Percentiles rank a stretch among this genome's conserved stretches.
Evolutionary conservation across 2,888 invertebrate genomes (phyloP).

Genomic region (Dexiosoma caninum): DNA sequence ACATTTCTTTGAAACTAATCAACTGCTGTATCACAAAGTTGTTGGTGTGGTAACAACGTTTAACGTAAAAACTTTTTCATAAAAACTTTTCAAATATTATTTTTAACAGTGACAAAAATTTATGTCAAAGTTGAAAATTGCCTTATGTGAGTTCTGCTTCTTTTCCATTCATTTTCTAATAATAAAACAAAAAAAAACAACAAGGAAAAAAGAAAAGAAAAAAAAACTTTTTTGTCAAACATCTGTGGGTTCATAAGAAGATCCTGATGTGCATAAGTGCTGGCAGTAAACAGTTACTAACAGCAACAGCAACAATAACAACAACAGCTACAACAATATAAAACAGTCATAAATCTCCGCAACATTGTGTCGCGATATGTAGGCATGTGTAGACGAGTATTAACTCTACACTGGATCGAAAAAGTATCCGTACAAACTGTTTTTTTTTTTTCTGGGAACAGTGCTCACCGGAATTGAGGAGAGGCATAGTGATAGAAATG

Average conservation of each 20-base stretch:
- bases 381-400: background rate
- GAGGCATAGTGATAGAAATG: no score
- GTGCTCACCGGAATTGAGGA: no score
- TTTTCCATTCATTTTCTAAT: background rate
- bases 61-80: conserved; percentile 32
- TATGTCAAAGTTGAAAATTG: conserved; percentile 54
- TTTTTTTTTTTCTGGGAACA: no score
- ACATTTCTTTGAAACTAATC: conserved; percentile 12
- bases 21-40: background rate
- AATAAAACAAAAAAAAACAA: background rate
- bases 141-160: background rate
- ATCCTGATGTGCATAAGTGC: conserved; percentile 11
- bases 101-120: conserved; percentile 55
- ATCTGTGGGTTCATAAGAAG: conserved; percentile 33
- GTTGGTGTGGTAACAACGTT: background rate
- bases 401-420: no score
- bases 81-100: conserved; percentile 59
- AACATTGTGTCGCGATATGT: conserved; percentile 22
- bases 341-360: conserved; percentile 60
- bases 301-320: no score
- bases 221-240: background rate
- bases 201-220: background rate
- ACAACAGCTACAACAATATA: conserved; percentile 25
- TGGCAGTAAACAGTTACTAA: conserved; percentile 42
- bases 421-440: no score